A percentile compares a stretch with the other conserved stretches of the same genome.
These are phyloP conservation scores for Oscheius sp. DNA, from an alignment of 2,888 invertebrate species.

Conservation along the genomic window DNA sequence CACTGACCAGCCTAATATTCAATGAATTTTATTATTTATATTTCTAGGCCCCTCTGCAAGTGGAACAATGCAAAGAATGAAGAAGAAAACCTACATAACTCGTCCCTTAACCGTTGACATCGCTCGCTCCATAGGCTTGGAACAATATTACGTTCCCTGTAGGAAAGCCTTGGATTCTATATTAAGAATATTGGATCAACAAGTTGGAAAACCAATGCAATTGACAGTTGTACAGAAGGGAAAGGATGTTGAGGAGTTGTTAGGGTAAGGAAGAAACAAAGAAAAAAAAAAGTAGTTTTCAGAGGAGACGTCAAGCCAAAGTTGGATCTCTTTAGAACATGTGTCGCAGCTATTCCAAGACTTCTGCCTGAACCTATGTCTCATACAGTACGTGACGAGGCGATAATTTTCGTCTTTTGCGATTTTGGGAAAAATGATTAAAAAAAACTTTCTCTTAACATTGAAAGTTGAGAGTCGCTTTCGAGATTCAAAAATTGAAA, in stretches of 20 bases:
- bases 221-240: slow-evolving; percentile 92
- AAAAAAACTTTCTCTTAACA: no score
- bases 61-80: slow-evolving; percentile 66
- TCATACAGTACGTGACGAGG: slow-evolving; percentile 72
- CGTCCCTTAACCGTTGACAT: slow-evolving; percentile 92
- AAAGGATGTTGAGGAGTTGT: slow-evolving; percentile 77
- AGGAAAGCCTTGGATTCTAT: slow-evolving; percentile 94
- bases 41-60: slow-evolving; percentile 52
- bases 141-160: slow-evolving; percentile 93
- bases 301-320: slow-evolving; percentile 93
- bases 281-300: slow-evolving; percentile 36
- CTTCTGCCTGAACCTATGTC: slow-evolving; percentile 97
- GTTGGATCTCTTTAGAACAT: slow-evolving; percentile 95
- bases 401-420: background rate
- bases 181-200: slow-evolving; percentile 88
- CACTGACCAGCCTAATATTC: no score
- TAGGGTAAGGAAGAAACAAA: slow-evolving; percentile 45
- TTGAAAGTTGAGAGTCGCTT: no score
- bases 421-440: no score
- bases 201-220: slow-evolving; percentile 95
- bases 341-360: slow-evolving; percentile 96
- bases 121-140: slow-evolving; percentile 91
- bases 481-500: no score
- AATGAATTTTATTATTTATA: background rate
- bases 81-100: slow-evolving; percentile 67